These are phyloP conservation scores for Pipistrellus pipistrellus DNA, from an alignment of 2,797 vertebrate genomes.

Conservation along the genomic window DNA sequence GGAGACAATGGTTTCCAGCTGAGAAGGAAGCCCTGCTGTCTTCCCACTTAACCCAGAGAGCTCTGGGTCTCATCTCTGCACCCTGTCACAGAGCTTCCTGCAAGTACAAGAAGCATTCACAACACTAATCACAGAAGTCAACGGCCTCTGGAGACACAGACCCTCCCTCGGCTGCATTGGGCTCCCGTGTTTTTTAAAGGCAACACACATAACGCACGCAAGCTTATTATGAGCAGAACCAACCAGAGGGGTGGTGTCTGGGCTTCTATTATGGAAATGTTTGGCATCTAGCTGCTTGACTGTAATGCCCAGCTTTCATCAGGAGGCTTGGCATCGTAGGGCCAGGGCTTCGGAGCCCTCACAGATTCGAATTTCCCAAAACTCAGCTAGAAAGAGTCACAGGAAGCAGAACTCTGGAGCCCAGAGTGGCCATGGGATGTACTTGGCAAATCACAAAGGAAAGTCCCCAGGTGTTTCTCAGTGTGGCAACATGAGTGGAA, in stretches of 20 bases:
- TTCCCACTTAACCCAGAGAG: no score
- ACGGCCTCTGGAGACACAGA: not conserved
- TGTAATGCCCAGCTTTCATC: not conserved
- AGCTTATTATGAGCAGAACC: not conserved
- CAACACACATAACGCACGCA: not conserved
- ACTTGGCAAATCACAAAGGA: not conserved
- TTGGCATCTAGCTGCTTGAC: not conserved
- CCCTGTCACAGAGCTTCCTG: not conserved
- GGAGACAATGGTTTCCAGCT: slow-evolving; percentile 20
- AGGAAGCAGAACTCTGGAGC: not conserved
- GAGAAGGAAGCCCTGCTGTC: not conserved
- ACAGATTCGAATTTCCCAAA: slow-evolving; percentile 1
- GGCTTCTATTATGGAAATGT: not conserved
- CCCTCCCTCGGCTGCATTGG: not conserved
- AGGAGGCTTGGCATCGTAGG: not conserved
- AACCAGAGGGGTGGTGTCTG: not conserved
- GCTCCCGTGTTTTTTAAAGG: not conserved
- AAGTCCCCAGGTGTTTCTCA: not conserved
- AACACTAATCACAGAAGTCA: not conserved
- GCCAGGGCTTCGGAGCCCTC: not conserved
- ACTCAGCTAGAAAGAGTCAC: not conserved
- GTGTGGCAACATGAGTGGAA: not conserved
- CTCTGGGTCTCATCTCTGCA: not conserved
- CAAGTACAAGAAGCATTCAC: not conserved
- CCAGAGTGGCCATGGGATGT: not conserved